These are phyloP conservation scores for Oenanthe oenanthe DNA, from an alignment of 2,113 vertebrate genomes.

Conservation along the genomic window DNA sequence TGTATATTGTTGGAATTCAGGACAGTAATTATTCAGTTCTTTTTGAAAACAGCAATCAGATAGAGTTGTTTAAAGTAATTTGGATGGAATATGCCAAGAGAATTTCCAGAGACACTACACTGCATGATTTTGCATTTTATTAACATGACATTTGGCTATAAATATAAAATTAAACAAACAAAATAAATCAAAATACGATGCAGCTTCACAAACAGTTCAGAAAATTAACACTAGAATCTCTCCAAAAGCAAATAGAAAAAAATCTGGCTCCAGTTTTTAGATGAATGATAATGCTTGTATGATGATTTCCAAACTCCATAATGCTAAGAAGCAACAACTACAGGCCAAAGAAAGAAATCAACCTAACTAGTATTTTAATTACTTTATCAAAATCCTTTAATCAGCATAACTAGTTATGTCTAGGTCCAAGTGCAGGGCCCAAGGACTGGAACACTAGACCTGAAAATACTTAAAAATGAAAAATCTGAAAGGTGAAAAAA, in stretches of 20 bases:
- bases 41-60: not conserved
- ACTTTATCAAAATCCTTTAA: not conserved
- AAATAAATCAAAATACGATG: not conserved
- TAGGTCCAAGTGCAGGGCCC: not conserved
- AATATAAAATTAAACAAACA: not conserved
- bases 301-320: not conserved
- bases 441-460: not conserved
- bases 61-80: not conserved
- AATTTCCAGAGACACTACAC: not conserved
- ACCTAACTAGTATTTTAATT: not conserved
- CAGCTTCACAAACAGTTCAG: not conserved
- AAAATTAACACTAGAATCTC: not conserved
- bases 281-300: not conserved
- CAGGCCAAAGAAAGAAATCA: not conserved
- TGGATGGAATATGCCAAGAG: not conserved
- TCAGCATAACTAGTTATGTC: not conserved
- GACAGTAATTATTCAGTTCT: not conserved
- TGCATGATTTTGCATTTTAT: constrained; percentile 5
- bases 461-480: not conserved
- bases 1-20: not conserved
- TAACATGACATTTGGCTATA: not conserved
- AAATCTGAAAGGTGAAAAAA: not conserved
- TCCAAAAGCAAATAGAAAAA: not conserved
- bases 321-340: not conserved
- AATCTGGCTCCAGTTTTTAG: not conserved